Conservation (phyloP, 2,888 invertebrate genomes). For the Orthonevra nobilis region DNA sequence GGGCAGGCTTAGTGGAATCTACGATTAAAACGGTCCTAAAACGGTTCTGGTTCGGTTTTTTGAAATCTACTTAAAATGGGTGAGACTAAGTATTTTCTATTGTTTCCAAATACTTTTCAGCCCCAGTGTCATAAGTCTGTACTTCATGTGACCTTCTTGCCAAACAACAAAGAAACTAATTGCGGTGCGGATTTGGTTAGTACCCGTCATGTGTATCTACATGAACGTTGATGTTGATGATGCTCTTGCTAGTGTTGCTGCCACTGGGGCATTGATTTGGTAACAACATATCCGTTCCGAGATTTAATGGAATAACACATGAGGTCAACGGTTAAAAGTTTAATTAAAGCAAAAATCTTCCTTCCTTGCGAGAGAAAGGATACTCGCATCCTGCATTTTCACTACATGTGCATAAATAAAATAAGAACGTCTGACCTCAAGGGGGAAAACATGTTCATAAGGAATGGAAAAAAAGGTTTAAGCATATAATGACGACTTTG, state of each 20-base stretch:
- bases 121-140: slow-evolving; percentile 13
- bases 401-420: not conserved
- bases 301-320: slow-evolving; percentile 33
- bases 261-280: slow-evolving; percentile 34
- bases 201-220: slow-evolving; percentile 1
- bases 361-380: not conserved
- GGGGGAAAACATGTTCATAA: not conserved
- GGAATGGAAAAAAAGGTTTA: no score
- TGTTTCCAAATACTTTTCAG: no score
- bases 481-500: no score
- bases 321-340: slow-evolving; percentile 35
- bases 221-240: slow-evolving; percentile 9
- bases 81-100: no score
- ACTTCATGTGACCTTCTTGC: slow-evolving; percentile 16
- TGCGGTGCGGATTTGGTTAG: slow-evolving; percentile 43
- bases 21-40: no score
- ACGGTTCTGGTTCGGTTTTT: no score
- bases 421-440: not conserved
- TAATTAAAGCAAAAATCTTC: slow-evolving; percentile 27
- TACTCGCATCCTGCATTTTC: not conserved
- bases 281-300: slow-evolving; percentile 36
- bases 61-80: no score
- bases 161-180: slow-evolving; percentile 48
- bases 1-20: no score
- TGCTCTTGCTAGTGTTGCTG: not conserved